phyloP scores from a whole-genome alignment of 2,797 vertebrate species.

The Echiichthys vipera region DNA sequence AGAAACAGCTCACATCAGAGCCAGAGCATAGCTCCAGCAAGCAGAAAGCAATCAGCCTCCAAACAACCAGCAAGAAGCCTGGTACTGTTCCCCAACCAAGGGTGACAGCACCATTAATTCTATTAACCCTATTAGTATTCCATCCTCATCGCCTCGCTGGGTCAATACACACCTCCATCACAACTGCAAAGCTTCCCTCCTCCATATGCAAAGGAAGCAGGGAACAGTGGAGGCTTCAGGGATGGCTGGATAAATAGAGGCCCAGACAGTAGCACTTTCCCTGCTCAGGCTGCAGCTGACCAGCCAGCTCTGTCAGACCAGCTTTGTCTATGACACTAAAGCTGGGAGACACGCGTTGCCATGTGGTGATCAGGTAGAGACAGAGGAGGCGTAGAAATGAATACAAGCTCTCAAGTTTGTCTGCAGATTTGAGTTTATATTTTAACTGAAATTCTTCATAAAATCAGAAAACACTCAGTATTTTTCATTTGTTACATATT shows the following conservation, averaged over 20 bases:
- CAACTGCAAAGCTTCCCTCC: constrained; percentile 52
- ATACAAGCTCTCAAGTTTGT: constrained; percentile 2
- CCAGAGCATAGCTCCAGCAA: constrained; percentile 26
- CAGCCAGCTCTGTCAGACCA: constrained; percentile 9
- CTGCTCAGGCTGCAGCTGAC: constrained; percentile 14
- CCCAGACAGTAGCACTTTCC: constrained; percentile 32
- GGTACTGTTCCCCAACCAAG: constrained; percentile 59
- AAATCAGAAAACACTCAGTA: too few species aligned
- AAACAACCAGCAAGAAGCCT: constrained; percentile 41
- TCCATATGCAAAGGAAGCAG: constrained; percentile 47
- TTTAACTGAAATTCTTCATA: too few species aligned
- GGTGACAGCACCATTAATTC: constrained; percentile 81
- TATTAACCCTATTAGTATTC: constrained; percentile 81
- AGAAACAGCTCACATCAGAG: constrained; percentile 24
- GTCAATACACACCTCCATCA: constrained; percentile 79
- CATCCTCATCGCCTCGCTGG: constrained; percentile 61
- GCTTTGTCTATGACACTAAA: neutral
- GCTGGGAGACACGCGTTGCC: neutral
- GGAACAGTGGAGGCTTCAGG: constrained; percentile 42
- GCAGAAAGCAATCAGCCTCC: constrained; percentile 52
- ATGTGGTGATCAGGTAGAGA: constrained; percentile 10
- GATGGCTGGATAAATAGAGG: constrained; percentile 54
- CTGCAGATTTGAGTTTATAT: too few species aligned
- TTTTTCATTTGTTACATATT: too few species aligned
- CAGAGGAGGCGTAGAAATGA: neutral